Percentiles rank a stretch among this genome's conserved stretches.
These are phyloP conservation scores for Pseudomyrmex concolor DNA, from an alignment of 1,140 invertebrate species.

Conservation along the genomic window DNA sequence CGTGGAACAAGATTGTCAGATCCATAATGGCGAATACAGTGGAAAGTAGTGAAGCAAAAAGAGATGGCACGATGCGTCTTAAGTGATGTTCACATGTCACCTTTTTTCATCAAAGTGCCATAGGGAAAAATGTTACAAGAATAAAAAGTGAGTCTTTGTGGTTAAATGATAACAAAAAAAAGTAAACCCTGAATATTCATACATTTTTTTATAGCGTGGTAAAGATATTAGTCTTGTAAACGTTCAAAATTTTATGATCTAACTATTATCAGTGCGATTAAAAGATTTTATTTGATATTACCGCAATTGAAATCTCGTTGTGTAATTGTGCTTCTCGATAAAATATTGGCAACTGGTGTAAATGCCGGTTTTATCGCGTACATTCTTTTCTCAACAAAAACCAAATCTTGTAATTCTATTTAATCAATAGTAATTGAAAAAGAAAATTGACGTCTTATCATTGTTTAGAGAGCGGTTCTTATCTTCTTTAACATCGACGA, in stretches of 20 bases:
- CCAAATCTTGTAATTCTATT: slow-evolving; percentile 6
- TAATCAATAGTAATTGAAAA: slow-evolving; percentile 27
- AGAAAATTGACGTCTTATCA: not conserved
- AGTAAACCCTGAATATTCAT: not conserved
- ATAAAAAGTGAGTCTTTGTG: not conserved
- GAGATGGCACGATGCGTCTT: not conserved
- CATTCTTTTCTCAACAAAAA: not conserved
- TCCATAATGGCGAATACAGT: slow-evolving; percentile 37
- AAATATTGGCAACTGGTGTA: not conserved
- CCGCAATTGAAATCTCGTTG: too few species aligned
- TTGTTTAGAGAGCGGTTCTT: not conserved
- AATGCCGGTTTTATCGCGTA: not conserved
- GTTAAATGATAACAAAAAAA: not conserved
- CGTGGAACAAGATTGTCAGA: slow-evolving; percentile 44
- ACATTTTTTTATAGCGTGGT: not conserved
- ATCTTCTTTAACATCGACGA: not conserved
- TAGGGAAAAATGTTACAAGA: slow-evolving; percentile 6
- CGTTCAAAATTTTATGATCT: not conserved
- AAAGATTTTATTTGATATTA: too few species aligned
- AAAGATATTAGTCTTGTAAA: too few species aligned
- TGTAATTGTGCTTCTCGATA: not conserved
- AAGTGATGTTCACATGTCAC: slow-evolving; percentile 33
- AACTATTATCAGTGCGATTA: too few species aligned
- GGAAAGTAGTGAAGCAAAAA: slow-evolving; percentile 45
- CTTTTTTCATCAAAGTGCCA: not conserved